These are phyloP conservation scores for Schizopygopsis pylzovi DNA, from an alignment of 2,797 vertebrate genomes.

Conservation along the genomic window DNA sequence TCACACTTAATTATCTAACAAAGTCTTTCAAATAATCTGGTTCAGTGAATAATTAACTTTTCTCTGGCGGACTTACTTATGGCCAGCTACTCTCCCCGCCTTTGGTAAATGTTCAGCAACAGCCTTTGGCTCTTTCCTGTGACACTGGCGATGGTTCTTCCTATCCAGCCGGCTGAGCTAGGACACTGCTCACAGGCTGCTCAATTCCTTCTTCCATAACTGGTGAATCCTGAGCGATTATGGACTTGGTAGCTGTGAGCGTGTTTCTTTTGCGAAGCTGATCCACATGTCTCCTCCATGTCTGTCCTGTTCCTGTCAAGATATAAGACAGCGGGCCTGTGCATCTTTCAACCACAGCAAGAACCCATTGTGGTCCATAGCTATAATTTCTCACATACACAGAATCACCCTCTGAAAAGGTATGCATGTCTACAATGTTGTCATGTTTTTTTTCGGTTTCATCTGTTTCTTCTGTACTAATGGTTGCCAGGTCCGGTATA, in stretches of 20 bases:
- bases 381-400: neutral
- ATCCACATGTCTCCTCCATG: too few relatives aligned
- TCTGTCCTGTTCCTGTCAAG: too few relatives aligned
- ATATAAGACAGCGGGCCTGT: too few relatives aligned
- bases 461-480: neutral
- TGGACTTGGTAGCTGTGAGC: too few relatives aligned
- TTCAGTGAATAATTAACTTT: neutral
- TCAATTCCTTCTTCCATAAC: too few relatives aligned
- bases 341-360: too few relatives aligned
- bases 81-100: neutral
- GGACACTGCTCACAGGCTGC: too few relatives aligned
- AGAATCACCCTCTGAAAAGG: neutral
- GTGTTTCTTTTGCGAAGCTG: too few relatives aligned
- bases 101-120: neutral
- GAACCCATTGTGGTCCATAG: neutral
- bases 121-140: neutral
- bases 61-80: neutral
- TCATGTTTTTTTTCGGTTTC: neutral
- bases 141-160: neutral
- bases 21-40: neutral
- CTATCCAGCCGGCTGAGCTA: neutral
- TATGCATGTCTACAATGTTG: neutral
- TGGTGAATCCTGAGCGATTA: too few relatives aligned
- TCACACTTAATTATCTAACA: neutral
- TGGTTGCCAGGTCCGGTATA: constrained; percentile 28